phyloP scores from a whole-genome alignment of 2,113 vertebrate species.

The Lonchura striata region DNA sequence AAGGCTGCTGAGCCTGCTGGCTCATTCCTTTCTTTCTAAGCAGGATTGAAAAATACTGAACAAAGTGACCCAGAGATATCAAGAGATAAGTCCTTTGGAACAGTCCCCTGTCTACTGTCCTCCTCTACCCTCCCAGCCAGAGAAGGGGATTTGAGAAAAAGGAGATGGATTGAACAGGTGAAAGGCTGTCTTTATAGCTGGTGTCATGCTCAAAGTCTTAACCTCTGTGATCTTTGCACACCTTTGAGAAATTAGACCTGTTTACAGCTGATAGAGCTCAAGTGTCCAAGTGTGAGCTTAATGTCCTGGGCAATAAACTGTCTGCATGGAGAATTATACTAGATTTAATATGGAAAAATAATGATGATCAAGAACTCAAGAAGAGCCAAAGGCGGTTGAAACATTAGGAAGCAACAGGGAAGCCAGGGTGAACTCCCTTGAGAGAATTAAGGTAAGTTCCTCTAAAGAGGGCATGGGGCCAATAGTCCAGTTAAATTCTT shows the following conservation, averaged over 20 bases:
- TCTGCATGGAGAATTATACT: neutral
- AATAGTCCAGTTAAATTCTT: neutral
- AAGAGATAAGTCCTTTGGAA: neutral
- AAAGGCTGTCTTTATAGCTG: neutral
- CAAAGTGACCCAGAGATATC: accelerated
- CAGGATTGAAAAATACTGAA: neutral
- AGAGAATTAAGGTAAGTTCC: neutral
- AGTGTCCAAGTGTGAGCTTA: neutral
- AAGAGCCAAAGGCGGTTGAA: neutral
- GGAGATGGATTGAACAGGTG: neutral
- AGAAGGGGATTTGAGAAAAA: neutral
- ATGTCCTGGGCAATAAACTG: neutral
- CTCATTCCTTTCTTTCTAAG: neutral
- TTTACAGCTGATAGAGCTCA: neutral
- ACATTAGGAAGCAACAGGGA: neutral
- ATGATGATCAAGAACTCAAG: neutral
- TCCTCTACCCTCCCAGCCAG: neutral
- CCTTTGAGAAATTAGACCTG: neutral
- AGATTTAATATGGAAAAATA: neutral
- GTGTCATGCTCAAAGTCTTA: neutral
- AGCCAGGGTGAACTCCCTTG: neutral
- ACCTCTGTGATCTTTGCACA: neutral
- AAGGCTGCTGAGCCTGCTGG: accelerated
- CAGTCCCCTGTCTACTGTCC: neutral
- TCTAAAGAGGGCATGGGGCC: too few species aligned